These are phyloP conservation scores for Glandiceps talaboti DNA, from an alignment of 53 echinoderm and acorn worm species.

Conservation along the genomic window DNA sequence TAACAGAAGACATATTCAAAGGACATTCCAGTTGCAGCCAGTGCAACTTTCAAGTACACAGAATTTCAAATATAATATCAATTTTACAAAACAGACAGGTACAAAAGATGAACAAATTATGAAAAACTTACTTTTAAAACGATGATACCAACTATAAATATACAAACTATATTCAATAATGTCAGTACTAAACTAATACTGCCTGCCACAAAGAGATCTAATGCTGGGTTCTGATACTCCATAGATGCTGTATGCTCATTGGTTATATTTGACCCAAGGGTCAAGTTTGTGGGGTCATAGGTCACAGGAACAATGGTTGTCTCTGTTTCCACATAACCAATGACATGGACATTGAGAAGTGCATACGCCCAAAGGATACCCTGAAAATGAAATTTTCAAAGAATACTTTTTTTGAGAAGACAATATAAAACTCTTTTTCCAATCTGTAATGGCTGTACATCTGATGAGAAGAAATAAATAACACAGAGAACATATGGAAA, in stretches of 20 bases:
- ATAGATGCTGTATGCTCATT: neutral
- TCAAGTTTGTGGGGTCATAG: neutral
- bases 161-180: neutral
- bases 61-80: too few species aligned
- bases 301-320: neutral
- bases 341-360: neutral
- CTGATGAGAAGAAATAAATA: too few species aligned
- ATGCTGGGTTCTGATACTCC: neutral
- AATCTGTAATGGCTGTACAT: too few species aligned
- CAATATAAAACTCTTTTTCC: too few species aligned
- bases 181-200: neutral
- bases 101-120: too few species aligned
- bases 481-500: too few species aligned
- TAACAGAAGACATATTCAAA: too few species aligned
- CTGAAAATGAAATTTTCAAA: too few species aligned
- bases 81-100: too few species aligned
- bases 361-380: neutral
- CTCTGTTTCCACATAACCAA: neutral
- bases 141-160: neutral
- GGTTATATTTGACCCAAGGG: neutral
- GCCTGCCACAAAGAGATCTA: neutral
- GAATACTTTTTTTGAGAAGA: too few species aligned
- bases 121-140: neutral
- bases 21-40: too few species aligned
- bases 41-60: too few species aligned